A percentile compares a stretch with the other conserved stretches of the same genome.
These are phyloP conservation scores for Agrilus planipennis DNA, from an alignment of 1,140 invertebrate species.

Conservation along the genomic window DNA sequence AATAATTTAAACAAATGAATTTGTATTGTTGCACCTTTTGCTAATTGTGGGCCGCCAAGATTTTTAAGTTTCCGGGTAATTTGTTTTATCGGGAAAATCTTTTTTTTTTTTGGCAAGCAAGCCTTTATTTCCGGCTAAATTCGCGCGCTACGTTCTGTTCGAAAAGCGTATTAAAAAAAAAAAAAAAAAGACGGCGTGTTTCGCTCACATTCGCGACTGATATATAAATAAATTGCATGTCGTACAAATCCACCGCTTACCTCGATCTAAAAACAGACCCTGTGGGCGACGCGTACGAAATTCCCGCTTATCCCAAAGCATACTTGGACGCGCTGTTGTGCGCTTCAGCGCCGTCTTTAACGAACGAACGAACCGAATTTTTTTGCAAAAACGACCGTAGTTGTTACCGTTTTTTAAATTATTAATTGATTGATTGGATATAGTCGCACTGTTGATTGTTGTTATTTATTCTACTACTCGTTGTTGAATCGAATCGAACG, in stretches of 20 bases:
- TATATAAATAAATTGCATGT: slow-evolving; percentile 24
- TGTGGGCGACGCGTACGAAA: slow-evolving; percentile 31
- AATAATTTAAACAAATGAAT: no score
- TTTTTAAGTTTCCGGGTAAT: no score
- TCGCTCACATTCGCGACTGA: no score
- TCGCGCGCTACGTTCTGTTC: no score
- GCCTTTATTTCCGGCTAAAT: no score
- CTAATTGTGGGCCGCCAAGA: no score
- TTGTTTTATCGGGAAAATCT: no score
- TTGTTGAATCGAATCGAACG: background rate
- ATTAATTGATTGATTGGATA: background rate
- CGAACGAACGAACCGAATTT: slow-evolving; percentile 29
- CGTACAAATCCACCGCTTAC: slow-evolving; percentile 23
- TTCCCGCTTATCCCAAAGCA: slow-evolving; percentile 23
- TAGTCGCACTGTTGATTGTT: background rate
- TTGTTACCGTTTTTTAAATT: slow-evolving; percentile 1
- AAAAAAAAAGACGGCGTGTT: no score
- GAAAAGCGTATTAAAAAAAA: slow-evolving; percentile 7
- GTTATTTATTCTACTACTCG: background rate
- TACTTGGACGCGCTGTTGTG: slow-evolving; percentile 25
- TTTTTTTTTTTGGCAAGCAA: no score
- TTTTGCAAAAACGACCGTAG: slow-evolving; percentile 12
- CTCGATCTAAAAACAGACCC: slow-evolving; percentile 28
- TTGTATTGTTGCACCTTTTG: no score
- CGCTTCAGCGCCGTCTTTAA: slow-evolving; percentile 18